Percentiles rank a stretch among this genome's conserved stretches.
Conservation (phyloP, 2,888 invertebrate genomes). For the Macrophya annulata region DNA sequence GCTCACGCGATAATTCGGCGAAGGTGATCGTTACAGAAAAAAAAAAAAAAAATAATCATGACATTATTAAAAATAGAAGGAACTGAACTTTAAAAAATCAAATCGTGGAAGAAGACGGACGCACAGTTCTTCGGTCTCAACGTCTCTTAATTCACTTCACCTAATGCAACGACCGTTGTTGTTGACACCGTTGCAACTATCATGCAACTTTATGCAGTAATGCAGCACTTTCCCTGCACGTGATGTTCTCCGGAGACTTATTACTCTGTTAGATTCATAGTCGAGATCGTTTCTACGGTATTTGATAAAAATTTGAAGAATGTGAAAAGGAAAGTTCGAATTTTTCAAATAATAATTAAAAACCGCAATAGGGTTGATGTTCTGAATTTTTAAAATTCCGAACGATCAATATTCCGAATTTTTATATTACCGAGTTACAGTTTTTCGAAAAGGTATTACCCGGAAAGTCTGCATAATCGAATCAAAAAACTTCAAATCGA, state of each 20-base stretch:
- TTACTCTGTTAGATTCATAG: too few relatives aligned
- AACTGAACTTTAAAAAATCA: background rate
- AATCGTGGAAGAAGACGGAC: background rate
- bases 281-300: background rate
- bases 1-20: too few relatives aligned
- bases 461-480: too few relatives aligned
- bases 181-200: constrained; percentile 13
- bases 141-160: background rate
- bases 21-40: background rate
- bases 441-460: too few relatives aligned
- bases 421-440: too few relatives aligned
- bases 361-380: too few relatives aligned
- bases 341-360: too few relatives aligned
- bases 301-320: background rate
- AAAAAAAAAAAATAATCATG: background rate
- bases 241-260: background rate
- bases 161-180: background rate
- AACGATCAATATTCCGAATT: too few relatives aligned
- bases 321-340: too few relatives aligned
- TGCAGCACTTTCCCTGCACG: constrained; percentile 19
- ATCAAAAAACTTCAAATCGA: too few relatives aligned
- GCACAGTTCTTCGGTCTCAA: background rate
- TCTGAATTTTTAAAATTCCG: too few relatives aligned
- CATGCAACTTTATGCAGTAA: background rate
- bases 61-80: too few relatives aligned